Evolutionary conservation across 2,888 invertebrate species (phyloP).

Genomic region (Eristalis intricaria): DNA sequence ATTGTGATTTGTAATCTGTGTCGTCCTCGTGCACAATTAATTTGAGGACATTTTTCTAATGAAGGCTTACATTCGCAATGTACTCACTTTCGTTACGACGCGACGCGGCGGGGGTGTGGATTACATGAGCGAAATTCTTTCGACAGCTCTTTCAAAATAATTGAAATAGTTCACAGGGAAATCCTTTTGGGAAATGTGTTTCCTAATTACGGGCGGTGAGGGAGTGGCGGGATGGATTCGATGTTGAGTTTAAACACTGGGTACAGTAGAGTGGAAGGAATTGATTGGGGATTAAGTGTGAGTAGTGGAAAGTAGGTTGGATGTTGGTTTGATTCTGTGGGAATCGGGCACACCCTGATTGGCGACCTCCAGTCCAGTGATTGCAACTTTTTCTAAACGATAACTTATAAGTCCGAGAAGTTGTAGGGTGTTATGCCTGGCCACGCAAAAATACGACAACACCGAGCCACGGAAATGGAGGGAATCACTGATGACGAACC

Average conservation of each 20-base stretch:
- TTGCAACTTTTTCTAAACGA: no score
- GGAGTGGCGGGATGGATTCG: neutral
- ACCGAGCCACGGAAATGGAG: no score
- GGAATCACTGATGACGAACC: no score
- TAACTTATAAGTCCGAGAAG: no score
- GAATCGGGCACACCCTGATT: no score
- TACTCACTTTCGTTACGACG: neutral
- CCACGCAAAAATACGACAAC: no score
- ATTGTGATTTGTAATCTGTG: constrained; percentile 38
- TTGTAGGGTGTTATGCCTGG: no score
- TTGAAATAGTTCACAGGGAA: constrained; percentile 40
- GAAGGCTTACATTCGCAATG: constrained; percentile 10
- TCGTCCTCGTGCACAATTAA: constrained; percentile 33
- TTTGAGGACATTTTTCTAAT: constrained; percentile 11
- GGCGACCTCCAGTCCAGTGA: no score
- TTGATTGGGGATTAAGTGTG: constrained; percentile 1
- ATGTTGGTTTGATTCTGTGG: no score
- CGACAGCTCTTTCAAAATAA: constrained; percentile 26
- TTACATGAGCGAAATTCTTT: constrained; percentile 11
- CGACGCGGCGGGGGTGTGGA: neutral
- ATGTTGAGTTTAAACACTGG: neutral
- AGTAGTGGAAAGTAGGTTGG: neutral
- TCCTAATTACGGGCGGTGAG: constrained; percentile 14
- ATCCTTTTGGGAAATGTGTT: constrained; percentile 15
- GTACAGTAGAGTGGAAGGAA: neutral